Evolutionary conservation across 2,888 invertebrate species (phyloP).

Genomic region (Cancer borealis): DNA sequence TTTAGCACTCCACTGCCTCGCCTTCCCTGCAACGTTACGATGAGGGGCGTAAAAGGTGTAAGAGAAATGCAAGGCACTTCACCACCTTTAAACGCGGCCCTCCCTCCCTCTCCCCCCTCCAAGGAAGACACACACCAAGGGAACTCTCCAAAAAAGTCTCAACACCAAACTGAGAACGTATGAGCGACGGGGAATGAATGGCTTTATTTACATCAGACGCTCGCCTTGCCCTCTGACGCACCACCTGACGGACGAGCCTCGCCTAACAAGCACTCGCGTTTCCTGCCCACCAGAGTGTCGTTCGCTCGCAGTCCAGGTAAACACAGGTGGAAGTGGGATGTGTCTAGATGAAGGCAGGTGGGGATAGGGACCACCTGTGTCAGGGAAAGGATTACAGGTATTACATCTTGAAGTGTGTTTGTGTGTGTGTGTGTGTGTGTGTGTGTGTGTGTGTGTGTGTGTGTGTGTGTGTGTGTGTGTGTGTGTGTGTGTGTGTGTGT

Average conservation of each 20-base stretch:
- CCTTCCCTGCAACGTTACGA: neutral
- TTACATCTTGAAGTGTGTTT: too few relatives aligned
- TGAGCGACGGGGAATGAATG: neutral
- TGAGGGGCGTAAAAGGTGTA: neutral
- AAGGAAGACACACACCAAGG: neutral
- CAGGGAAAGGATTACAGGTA: too few relatives aligned
- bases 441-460: neutral
- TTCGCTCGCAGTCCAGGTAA: neutral
- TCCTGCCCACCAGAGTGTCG: neutral
- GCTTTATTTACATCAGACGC: neutral
- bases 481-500: neutral
- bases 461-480: neutral
- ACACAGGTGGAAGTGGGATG: neutral
- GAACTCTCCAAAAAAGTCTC: neutral
- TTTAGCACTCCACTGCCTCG: neutral
- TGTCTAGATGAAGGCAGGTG: too few relatives aligned
- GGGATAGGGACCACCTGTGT: too few relatives aligned
- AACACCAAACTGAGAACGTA: neutral
- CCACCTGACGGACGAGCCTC: neutral
- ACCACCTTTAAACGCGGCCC: neutral
- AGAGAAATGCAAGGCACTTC: constrained; percentile 7
- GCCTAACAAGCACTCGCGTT: neutral
- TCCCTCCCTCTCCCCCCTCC: neutral
- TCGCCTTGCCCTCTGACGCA: neutral
- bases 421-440: neutral